A percentile compares a stretch with the other conserved stretches of the same genome.
Conservation (phyloP, 1,140 invertebrate species). For the Cardiocondyla obscurior region DNA sequence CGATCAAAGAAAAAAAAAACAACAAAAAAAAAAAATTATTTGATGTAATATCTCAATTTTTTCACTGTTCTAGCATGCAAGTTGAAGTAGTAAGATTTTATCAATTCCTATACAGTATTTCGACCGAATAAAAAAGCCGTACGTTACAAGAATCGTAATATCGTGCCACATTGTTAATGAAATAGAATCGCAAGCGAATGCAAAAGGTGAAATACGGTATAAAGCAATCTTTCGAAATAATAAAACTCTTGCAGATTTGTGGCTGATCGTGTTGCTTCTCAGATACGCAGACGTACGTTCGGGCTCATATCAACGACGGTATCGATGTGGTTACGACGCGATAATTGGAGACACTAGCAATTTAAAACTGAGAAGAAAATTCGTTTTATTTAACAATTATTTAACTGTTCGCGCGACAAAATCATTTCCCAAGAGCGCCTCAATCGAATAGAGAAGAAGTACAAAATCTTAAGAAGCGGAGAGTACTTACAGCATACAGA, state of each 20-base stretch:
- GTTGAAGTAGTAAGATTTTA: not conserved
- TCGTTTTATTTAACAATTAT: conserved; percentile 62
- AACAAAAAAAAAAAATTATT: conserved; percentile 46
- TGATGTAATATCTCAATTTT: conserved; percentile 17
- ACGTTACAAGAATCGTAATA: not conserved
- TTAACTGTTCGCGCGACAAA: conserved; percentile 48
- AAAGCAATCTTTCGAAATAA: conserved; percentile 5
- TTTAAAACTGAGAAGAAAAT: conserved; percentile 66
- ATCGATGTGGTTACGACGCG: not conserved
- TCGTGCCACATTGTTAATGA: not conserved
- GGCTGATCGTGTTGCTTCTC: not conserved
- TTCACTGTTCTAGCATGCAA: not conserved
- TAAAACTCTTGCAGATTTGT: not conserved
- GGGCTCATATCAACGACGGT: not conserved
- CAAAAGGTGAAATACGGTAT: not conserved
- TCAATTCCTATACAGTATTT: not conserved
- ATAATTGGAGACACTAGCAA: conserved; percentile 46
- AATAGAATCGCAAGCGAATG: not conserved
- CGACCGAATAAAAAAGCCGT: conserved; percentile 7
- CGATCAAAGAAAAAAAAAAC: conserved; percentile 34
- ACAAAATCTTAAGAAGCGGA: conserved; percentile 65
- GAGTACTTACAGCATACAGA: conserved; percentile 57
- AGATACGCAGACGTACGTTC: not conserved
- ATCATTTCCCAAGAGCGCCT: conserved; percentile 58
- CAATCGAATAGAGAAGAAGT: conserved; percentile 57